Evolutionary conservation across 1,140 invertebrate genomes (phyloP), one percentile per base, ranked within the genome.

Genomic region (Physella acuta): DNA sequence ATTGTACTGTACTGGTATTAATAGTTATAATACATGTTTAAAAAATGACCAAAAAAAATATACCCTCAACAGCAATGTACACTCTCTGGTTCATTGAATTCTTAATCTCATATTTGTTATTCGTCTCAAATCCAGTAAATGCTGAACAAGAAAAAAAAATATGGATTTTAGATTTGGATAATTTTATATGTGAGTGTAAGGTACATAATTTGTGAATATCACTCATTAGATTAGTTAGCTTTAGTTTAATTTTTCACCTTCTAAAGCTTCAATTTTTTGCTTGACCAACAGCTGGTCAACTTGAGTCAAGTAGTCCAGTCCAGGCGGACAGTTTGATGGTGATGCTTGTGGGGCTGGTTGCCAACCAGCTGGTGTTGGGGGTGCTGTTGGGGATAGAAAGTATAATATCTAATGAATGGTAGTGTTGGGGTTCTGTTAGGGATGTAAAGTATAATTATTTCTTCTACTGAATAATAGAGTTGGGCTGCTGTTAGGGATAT

Each of bases 231-330:
- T n/a, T n/a, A n/a, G n/a, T n/a, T n/a, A n/a, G n/a, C n/a, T n/a
- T n/a, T n/a, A n/a, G n/a, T n/a, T n/a, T n/a, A n/a, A n/a, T n/a
- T n/a, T n/a, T n/a, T 72, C 86, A 91, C 90, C 90, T 89, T 96
- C 93, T 28, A 94, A 78, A 8, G 93, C 74, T 81, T 95, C 93
- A 14, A 93, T 89, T 86, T 94, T 93, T 84, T 95, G 94, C 78
- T 95, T 91, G 55, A 97, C 89, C 66, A 95, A 86, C 53, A 97
- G 86, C 76, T 93, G 90, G 85, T 97, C 94, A 88, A 96, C 90
- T 88, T 88, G 89, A 82, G 92, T 92, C 86, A 97, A 90, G 89
- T 94, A 97, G 88, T 95, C 94, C 88, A 97, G 91, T 73, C 94
- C 94, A 79, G 90, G 92, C 62, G 92, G 94, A 87, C 91, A 95